These are phyloP conservation scores for Papilio aristodemus DNA, from an alignment of 1,140 invertebrate species.

Conservation along the genomic window DNA sequence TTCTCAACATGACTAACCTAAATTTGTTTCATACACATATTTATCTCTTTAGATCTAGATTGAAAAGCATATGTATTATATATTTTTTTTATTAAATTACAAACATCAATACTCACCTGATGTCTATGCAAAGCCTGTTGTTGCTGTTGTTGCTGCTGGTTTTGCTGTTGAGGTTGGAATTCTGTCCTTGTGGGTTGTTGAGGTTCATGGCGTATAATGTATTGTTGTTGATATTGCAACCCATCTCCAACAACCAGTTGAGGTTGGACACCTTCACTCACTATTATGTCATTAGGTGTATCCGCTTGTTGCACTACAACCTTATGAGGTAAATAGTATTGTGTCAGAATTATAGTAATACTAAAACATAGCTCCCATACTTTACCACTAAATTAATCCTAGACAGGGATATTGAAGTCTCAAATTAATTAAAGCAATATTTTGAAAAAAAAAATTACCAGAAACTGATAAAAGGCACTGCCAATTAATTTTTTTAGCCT, in stretches of 20 bases:
- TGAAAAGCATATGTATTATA: neutral
- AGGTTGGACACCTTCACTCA: slow-evolving; percentile 68
- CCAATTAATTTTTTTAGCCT: too few relatives aligned
- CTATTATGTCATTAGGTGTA: slow-evolving; percentile 72
- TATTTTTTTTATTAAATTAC: neutral
- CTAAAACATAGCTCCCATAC: neutral
- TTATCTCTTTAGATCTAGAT: too few relatives aligned
- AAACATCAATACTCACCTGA: slow-evolving; percentile 47
- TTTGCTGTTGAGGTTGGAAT: slow-evolving; percentile 67
- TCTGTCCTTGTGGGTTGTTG: slow-evolving; percentile 56
- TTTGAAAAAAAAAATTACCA: too few relatives aligned
- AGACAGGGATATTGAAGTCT: too few relatives aligned
- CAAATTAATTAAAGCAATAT: too few relatives aligned
- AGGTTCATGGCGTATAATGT: slow-evolving; percentile 73
- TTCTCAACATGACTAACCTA: too few relatives aligned
- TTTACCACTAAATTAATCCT: too few relatives aligned
- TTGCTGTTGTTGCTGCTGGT: slow-evolving; percentile 60
- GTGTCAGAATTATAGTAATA: slow-evolving; percentile 4
- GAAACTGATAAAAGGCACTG: too few relatives aligned
- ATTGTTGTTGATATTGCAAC: slow-evolving; percentile 73
- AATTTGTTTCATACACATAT: too few relatives aligned
- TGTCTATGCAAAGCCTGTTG: slow-evolving; percentile 67
- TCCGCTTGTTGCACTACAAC: slow-evolving; percentile 75
- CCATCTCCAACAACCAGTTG: slow-evolving; percentile 73
- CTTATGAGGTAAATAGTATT: slow-evolving; percentile 41